phyloP scores from a whole-genome alignment of 2,797 vertebrate genomes.

The Oceanodroma leucorhoa region DNA sequence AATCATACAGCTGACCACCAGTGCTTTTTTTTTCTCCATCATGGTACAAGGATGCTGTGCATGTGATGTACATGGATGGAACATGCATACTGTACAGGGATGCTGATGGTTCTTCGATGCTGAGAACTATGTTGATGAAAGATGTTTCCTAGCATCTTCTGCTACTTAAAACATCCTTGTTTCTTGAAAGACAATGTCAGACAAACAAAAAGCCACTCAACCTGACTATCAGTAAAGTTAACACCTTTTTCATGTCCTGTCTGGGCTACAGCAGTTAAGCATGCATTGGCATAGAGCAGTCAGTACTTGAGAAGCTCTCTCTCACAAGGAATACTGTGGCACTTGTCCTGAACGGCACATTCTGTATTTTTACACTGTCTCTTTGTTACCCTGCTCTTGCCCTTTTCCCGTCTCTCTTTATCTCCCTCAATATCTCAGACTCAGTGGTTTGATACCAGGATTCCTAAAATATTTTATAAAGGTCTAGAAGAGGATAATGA shows the following conservation, averaged over 20 bases:
- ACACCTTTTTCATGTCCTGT: background rate
- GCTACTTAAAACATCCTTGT: background rate
- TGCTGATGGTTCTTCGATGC: background rate
- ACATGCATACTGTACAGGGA: background rate
- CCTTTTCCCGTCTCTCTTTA: background rate
- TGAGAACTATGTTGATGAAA: background rate
- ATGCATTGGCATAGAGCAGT: background rate
- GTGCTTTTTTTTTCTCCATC: background rate
- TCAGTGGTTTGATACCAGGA: background rate
- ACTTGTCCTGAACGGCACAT: background rate
- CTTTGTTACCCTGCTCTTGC: background rate
- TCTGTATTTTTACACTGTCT: background rate
- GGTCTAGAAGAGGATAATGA: background rate
- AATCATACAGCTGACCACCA: background rate
- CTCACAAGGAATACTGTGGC: background rate
- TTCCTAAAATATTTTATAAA: background rate
- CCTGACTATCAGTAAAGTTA: background rate
- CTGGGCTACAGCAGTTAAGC: background rate
- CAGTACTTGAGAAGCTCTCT: background rate
- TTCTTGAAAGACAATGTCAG: background rate
- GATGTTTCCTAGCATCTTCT: background rate
- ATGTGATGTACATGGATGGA: no score
- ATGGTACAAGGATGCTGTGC: rapidly evolving
- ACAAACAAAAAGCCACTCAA: background rate
- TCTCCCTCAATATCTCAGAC: background rate